Conservation (phyloP, 2,888 invertebrate genomes). For the Perithous albicinctus region DNA sequence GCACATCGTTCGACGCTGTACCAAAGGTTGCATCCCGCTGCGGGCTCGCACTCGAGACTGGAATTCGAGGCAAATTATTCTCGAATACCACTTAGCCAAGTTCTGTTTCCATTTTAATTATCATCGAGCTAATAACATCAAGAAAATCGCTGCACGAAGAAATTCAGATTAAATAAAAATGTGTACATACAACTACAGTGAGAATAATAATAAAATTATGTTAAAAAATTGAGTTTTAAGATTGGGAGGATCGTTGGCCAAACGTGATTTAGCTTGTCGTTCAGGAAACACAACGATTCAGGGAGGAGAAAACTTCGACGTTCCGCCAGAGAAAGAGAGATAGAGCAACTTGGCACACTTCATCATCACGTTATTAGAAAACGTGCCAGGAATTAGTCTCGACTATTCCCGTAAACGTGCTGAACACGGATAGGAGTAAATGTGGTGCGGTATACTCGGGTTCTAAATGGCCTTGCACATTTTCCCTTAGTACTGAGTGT, state of each 20-base stretch:
- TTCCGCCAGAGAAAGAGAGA: background rate
- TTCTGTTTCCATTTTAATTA: background rate
- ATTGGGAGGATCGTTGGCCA: slow-evolving; percentile 26
- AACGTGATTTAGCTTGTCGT: slow-evolving; percentile 45
- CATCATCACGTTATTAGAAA: slow-evolving; percentile 61
- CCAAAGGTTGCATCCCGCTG: background rate
- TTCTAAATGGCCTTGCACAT: slow-evolving; percentile 13
- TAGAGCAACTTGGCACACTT: slow-evolving; percentile 50
- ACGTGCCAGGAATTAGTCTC: slow-evolving; percentile 62
- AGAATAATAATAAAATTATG: background rate
- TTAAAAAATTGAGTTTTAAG: slow-evolving; percentile 23
- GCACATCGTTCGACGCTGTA: background rate
- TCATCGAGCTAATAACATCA: background rate
- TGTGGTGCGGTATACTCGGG: slow-evolving; percentile 7
- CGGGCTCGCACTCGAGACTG: background rate
- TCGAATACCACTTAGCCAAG: background rate
- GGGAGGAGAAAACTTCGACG: background rate
- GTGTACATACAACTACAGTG: background rate
- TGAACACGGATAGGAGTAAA: slow-evolving; percentile 1
- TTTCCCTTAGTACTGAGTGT: slow-evolving; percentile 21
- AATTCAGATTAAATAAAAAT: background rate
- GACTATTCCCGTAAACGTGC: slow-evolving; percentile 39
- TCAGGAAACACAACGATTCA: slow-evolving; percentile 18
- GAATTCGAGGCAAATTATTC: background rate
- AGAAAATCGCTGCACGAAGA: background rate